Percentiles rank a stretch among this genome's conserved stretches.
Conservation (phyloP, 2,797 vertebrate species). For the Syndactyla subalaris region DNA sequence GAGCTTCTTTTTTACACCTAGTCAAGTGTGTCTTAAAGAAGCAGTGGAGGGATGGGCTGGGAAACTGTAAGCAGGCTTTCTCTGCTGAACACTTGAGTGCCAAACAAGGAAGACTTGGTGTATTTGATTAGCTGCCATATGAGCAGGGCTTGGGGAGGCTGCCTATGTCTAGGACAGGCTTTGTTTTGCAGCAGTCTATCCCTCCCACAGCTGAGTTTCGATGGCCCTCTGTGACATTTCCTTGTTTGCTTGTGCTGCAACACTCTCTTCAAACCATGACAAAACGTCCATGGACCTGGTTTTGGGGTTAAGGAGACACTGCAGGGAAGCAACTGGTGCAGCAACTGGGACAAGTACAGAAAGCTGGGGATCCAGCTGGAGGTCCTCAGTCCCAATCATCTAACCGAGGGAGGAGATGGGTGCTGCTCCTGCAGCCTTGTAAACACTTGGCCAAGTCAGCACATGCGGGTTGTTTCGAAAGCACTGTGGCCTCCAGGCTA, state of each 20-base stretch:
- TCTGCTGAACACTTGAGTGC: fast-evolving
- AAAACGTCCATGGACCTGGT: background rate
- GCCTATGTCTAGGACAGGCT: background rate
- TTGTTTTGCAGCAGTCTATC: background rate
- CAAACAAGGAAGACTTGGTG: background rate
- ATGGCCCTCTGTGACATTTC: background rate
- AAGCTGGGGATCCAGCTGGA: background rate
- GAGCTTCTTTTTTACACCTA: background rate
- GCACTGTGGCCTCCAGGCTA: background rate
- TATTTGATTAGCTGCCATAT: background rate
- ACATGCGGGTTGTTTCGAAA: background rate
- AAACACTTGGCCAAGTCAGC: background rate
- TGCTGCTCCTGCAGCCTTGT: background rate
- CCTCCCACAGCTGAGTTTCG: background rate
- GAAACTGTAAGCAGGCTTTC: background rate
- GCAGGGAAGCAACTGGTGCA: conserved; percentile 68
- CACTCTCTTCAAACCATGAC: background rate
- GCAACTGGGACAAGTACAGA: conserved; percentile 63
- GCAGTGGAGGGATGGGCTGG: background rate
- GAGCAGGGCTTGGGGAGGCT: background rate
- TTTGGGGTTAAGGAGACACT: background rate
- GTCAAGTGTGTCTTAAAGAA: conserved; percentile 21
- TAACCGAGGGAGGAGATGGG: fast-evolving
- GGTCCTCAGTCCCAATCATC: background rate
- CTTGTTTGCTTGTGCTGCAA: background rate